Evolutionary conservation across 2,888 invertebrate species (phyloP).

Genomic region (Steinernema scapterisci): DNA sequence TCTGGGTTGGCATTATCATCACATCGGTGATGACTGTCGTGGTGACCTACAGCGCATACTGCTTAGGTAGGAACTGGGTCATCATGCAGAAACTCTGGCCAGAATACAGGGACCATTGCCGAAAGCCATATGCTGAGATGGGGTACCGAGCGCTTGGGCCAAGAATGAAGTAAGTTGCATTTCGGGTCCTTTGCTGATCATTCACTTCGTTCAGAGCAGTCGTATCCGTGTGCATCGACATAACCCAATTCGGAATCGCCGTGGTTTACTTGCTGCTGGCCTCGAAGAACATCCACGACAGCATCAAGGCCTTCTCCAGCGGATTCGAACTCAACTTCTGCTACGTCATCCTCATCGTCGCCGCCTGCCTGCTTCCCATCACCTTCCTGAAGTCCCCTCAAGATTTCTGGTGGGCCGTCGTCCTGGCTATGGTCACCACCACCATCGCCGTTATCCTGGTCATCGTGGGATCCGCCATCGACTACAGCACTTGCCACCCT

Average conservation of each 20-base stretch:
- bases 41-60: constrained; percentile 60
- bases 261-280: constrained; percentile 60
- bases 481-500: constrained; percentile 19
- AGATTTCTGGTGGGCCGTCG: constrained; percentile 64
- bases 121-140: constrained; percentile 65
- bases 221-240: constrained; percentile 58
- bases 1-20: constrained; percentile 54
- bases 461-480: constrained; percentile 44
- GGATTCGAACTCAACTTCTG: constrained; percentile 45
- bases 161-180: constrained; percentile 43
- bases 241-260: constrained; percentile 60
- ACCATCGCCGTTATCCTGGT: constrained; percentile 54
- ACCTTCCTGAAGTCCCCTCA: constrained; percentile 62
- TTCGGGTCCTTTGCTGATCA: not conserved
- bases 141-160: constrained; percentile 55
- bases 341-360: constrained; percentile 53
- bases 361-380: constrained; percentile 55
- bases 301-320: constrained; percentile 46
- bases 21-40: constrained; percentile 53
- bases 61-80: constrained; percentile 59
- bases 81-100: constrained; percentile 54
- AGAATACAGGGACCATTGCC: constrained; percentile 60
- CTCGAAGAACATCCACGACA: constrained; percentile 59
- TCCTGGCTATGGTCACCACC: constrained; percentile 59
- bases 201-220: constrained; percentile 40